phyloP scores from a whole-genome alignment of 2,888 invertebrate genomes.

The Hemicrepidius hirtus region DNA sequence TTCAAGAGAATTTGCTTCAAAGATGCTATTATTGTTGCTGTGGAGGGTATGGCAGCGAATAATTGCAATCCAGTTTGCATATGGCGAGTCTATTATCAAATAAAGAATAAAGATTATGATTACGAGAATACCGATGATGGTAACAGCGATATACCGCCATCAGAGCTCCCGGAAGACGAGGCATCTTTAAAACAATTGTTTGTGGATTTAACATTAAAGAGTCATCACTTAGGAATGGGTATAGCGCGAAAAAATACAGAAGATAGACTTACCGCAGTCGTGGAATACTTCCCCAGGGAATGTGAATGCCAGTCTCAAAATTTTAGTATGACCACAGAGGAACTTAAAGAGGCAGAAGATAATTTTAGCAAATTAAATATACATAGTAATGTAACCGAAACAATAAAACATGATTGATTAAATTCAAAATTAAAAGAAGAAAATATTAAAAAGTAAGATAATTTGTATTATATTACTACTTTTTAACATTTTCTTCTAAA shows the following conservation, averaged over 20 bases:
- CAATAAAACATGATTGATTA: not conserved
- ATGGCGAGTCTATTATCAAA: slow-evolving; percentile 18
- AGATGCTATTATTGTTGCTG: slow-evolving; percentile 8
- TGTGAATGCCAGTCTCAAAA: not conserved
- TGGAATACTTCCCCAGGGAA: not conserved
- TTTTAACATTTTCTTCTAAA: not conserved
- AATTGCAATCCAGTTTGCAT: not conserved
- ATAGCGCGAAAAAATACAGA: slow-evolving; percentile 4
- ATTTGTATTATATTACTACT: no score
- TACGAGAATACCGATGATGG: not conserved
- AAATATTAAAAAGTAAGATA: no score
- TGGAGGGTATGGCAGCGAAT: not conserved
- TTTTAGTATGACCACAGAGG: not conserved
- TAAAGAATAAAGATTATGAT: not conserved
- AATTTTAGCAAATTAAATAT: not conserved
- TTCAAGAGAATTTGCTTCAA: slow-evolving; percentile 10
- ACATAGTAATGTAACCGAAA: not conserved
- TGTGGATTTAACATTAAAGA: not conserved
- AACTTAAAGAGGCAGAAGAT: not conserved
- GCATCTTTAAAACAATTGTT: slow-evolving; percentile 16
- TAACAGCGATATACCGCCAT: not conserved
- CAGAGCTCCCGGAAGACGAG: slow-evolving; percentile 10
- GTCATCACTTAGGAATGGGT: not conserved
- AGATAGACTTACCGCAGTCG: not conserved
- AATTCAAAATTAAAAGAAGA: not conserved